phyloP scores from a whole-genome alignment of 2,797 vertebrate genomes.

The Paedocypris micromegethes region DNA sequence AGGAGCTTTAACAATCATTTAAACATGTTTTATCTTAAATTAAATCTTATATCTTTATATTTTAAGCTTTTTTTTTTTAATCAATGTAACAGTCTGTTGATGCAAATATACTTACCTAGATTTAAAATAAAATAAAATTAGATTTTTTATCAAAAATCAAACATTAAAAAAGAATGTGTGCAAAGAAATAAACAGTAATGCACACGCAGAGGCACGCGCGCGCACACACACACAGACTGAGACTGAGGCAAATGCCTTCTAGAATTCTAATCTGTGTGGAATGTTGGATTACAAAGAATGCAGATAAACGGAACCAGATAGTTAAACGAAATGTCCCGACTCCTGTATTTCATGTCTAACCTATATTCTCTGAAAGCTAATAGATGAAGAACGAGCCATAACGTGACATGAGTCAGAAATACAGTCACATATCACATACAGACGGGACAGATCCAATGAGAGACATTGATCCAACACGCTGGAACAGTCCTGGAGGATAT shows the following conservation, averaged over 20 bases:
- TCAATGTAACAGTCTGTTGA: no score
- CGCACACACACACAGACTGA: constrained; percentile 22
- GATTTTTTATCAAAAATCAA: no score
- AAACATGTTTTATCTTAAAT: no score
- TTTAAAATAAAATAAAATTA: no score
- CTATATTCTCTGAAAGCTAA: constrained; percentile 15
- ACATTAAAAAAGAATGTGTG: no score
- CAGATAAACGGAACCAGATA: neutral
- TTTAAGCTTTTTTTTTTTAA: no score
- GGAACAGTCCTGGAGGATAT: constrained; percentile 23
- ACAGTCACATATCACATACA: constrained; percentile 30
- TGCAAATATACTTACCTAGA: no score
- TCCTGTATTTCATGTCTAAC: constrained; percentile 2
- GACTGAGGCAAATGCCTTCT: constrained; percentile 51
- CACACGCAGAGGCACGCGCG: constrained; percentile 5
- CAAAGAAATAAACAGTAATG: neutral
- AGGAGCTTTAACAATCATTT: no score
- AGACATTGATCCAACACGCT: constrained; percentile 9
- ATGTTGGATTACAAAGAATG: constrained; percentile 43
- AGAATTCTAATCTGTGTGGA: constrained; percentile 69
- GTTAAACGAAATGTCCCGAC: neutral
- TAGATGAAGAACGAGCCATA: neutral
- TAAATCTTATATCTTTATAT: no score
- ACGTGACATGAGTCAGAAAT: constrained; percentile 12
- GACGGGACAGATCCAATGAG: constrained; percentile 1